Percentiles rank a stretch among this genome's conserved stretches.
Evolutionary conservation across 2,888 invertebrate species (phyloP).

Genomic region (Tinea semifulvella): DNA sequence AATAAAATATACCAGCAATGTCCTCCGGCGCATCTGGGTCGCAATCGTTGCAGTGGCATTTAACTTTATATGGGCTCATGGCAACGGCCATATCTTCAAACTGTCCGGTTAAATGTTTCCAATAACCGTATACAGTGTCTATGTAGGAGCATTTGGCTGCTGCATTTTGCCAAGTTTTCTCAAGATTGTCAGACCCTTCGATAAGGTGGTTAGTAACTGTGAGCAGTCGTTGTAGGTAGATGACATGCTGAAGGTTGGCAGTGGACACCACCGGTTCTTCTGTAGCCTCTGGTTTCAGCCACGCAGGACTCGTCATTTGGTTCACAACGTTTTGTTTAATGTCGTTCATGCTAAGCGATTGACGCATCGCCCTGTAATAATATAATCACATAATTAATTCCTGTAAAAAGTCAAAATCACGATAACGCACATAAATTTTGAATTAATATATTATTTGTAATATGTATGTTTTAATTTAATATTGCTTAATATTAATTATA

Average conservation of each 20-base stretch:
- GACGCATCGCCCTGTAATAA: too few relatives aligned
- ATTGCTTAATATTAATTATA: too few relatives aligned
- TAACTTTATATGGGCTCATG: slow-evolving; percentile 40
- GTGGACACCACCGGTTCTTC: slow-evolving; percentile 23
- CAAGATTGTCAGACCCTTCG: slow-evolving; percentile 32
- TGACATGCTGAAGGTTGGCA: slow-evolving; percentile 42
- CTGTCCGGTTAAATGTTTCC: slow-evolving; percentile 41
- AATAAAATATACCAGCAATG: slow-evolving; percentile 34
- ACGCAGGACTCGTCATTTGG: not conserved
- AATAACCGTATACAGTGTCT: slow-evolving; percentile 46
- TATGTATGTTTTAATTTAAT: too few relatives aligned
- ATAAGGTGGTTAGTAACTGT: slow-evolving; percentile 35
- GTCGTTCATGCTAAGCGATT: too few relatives aligned
- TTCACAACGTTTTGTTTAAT: slow-evolving; percentile 25
- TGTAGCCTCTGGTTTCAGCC: not conserved
- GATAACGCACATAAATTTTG: too few relatives aligned
- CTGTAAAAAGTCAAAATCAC: too few relatives aligned
- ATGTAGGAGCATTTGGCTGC: slow-evolving; percentile 46
- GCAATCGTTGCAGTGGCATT: slow-evolving; percentile 43
- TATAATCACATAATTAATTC: too few relatives aligned
- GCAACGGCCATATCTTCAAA: slow-evolving; percentile 44
- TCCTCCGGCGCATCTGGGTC: slow-evolving; percentile 34
- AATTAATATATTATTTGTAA: too few relatives aligned
- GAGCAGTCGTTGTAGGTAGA: slow-evolving; percentile 41
- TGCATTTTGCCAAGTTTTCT: slow-evolving; percentile 41